These are phyloP conservation scores for Dexiosoma caninum DNA, from an alignment of 2,888 invertebrate genomes.

Conservation along the genomic window DNA sequence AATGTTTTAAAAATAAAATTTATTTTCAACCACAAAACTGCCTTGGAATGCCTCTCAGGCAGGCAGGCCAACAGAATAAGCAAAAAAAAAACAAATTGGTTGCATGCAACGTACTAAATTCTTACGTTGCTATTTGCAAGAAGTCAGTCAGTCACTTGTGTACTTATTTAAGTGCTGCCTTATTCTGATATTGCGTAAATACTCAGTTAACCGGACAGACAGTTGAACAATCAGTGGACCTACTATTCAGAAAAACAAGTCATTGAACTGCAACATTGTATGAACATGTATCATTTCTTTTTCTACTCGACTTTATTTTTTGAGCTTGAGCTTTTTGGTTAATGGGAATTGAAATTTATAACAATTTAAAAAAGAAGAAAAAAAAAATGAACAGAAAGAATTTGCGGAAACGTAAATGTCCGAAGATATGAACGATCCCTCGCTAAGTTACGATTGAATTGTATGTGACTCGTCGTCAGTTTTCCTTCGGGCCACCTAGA, in stretches of 20 bases:
- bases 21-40: constrained; percentile 46
- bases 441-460: too few species aligned
- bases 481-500: too few species aligned
- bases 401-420: too few species aligned
- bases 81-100: constrained; percentile 17
- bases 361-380: too few species aligned
- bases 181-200: constrained; percentile 6
- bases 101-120: constrained; percentile 34
- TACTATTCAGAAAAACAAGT: constrained; percentile 10
- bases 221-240: neutral
- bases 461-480: too few species aligned
- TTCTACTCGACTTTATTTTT: too few species aligned
- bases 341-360: too few species aligned
- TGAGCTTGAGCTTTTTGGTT: too few species aligned
- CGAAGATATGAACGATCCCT: too few species aligned
- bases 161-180: neutral
- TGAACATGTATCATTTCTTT: too few species aligned
- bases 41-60: constrained; percentile 23
- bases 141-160: neutral
- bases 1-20: constrained; percentile 48
- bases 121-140: neutral
- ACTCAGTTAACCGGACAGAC: neutral
- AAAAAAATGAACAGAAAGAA: too few species aligned
- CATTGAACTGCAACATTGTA: constrained; percentile 58
- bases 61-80: constrained; percentile 2